Evolutionary conservation across 2,888 invertebrate genomes (phyloP), one percentile per base, ranked within the genome.

Genomic region (Euspilapteryx auroguttella): DNA sequence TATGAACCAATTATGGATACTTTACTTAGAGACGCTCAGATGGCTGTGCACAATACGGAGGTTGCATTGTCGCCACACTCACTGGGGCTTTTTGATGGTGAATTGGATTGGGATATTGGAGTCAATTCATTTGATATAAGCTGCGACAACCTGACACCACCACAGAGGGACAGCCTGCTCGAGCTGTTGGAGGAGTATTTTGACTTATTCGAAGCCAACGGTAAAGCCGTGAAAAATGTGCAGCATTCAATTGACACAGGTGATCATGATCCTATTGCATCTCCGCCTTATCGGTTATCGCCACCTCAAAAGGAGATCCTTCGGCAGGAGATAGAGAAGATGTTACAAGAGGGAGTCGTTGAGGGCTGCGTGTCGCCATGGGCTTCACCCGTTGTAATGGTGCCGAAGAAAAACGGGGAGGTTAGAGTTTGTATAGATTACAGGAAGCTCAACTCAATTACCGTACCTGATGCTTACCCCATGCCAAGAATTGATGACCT

Each of bases 401-500:
- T 32, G 6, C 25, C 20, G 25, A 38, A 38, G 26, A 34, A 12
- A 21, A 28, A 24, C 12, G 33, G 6, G 1, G 27, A 31, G 8
- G 27, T 33, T 5, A 27, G 39, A 7, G 37, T 42, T 22, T 41
- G 40, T 23, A 34, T 44, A 4, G 43, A 45, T 23, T 45, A 40
- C 23, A 22, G 42, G 5, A 34, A 35, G 15, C 33, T 45, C 1
- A 47, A 45, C 27, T 28, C 30, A 2, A 36, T 38, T 3, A 31
- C 36, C 8, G 27, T 31, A 20, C 31, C 31, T 12, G 40, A 41
- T 28, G 44, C 41, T 1, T 42, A 45, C 25, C 43, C 41, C 3
- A 15, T 50, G 12, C 46, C 45, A 1, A 37, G 33, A 6, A 45
- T 49, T 5, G 36, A 37, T 9, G 34, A 33, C n/a, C n/a, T n/a